phyloP scores from a whole-genome alignment of 2,888 invertebrate species.

The Apotomis betuletana region DNA sequence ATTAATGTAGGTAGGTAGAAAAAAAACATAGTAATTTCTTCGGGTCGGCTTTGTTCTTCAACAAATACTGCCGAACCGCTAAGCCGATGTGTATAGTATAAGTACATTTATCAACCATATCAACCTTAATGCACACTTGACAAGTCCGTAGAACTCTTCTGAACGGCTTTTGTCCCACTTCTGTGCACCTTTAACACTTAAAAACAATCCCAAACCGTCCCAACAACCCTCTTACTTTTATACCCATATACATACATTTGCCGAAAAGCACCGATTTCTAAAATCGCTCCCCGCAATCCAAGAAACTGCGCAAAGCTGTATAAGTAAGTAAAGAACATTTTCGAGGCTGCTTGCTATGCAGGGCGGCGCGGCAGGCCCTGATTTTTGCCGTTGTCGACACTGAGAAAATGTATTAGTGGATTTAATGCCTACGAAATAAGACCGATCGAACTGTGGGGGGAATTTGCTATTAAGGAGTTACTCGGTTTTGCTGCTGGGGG shows the following conservation, averaged over 20 bases:
- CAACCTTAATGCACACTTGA: not conserved
- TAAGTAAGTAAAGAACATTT: constrained; percentile 52
- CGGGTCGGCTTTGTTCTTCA: too few species aligned
- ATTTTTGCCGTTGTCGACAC: constrained; percentile 80
- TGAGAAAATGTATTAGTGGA: constrained; percentile 79
- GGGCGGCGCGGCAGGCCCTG: constrained; percentile 69
- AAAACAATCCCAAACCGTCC: not conserved
- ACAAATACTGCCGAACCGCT: too few species aligned
- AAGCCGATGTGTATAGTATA: too few species aligned
- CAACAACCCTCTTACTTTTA: not conserved
- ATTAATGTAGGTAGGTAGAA: too few species aligned
- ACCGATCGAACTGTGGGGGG: constrained; percentile 65
- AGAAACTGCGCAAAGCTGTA: constrained; percentile 46
- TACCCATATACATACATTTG: constrained; percentile 3
- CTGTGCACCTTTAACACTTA: constrained; percentile 1
- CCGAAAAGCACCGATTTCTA: constrained; percentile 36
- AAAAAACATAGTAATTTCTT: too few species aligned
- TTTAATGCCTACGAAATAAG: constrained; percentile 75
- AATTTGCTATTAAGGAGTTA: constrained; percentile 65
- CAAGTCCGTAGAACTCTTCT: not conserved
- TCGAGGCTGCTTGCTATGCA: constrained; percentile 76
- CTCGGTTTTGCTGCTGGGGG: constrained; percentile 44
- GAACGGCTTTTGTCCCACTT: not conserved
- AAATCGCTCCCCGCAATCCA: constrained; percentile 46
- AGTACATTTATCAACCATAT: too few species aligned